Evolutionary conservation across 2,888 invertebrate species (phyloP).

Genomic region (Syritta pipiens): DNA sequence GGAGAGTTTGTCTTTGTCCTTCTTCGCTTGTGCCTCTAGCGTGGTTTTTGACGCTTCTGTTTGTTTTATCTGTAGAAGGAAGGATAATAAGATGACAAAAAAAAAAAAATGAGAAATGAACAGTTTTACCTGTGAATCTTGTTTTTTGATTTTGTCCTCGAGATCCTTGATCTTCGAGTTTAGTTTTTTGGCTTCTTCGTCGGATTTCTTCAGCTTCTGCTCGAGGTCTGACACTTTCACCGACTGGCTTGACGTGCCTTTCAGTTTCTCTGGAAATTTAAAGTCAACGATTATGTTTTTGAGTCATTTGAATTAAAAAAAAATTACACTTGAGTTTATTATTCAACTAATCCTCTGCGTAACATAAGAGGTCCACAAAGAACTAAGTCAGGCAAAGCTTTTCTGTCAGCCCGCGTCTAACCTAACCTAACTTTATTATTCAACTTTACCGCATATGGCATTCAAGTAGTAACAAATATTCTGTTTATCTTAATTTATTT

Average conservation of each 20-base stretch:
- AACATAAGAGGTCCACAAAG: too few relatives aligned
- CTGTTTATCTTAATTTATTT: too few relatives aligned
- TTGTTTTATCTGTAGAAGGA: constrained; percentile 79
- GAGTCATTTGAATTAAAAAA: too few relatives aligned
- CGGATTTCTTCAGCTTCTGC: constrained; percentile 84
- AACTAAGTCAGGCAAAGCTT: too few relatives aligned
- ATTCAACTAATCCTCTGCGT: too few relatives aligned
- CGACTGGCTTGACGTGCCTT: constrained; percentile 78
- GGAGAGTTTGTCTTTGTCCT: constrained; percentile 79
- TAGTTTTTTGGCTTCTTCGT: constrained; percentile 84
- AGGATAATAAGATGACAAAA: background rate
- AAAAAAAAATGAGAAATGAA: too few relatives aligned
- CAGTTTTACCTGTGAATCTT: constrained; percentile 78
- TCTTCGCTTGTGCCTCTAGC: constrained; percentile 80
- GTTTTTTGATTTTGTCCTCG: constrained; percentile 80
- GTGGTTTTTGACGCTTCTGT: constrained; percentile 79
- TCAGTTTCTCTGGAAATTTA: constrained; percentile 73
- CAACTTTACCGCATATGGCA: too few relatives aligned
- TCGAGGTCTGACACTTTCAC: constrained; percentile 84
- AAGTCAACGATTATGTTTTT: too few relatives aligned
- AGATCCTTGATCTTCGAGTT: constrained; percentile 80
- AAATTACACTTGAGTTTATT: too few relatives aligned
- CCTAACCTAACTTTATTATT: too few relatives aligned
- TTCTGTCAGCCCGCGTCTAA: too few relatives aligned
- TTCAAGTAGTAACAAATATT: too few relatives aligned